Evolutionary conservation across 2,113 vertebrate species (phyloP).

Genomic region (Isichthys henryi): DNA sequence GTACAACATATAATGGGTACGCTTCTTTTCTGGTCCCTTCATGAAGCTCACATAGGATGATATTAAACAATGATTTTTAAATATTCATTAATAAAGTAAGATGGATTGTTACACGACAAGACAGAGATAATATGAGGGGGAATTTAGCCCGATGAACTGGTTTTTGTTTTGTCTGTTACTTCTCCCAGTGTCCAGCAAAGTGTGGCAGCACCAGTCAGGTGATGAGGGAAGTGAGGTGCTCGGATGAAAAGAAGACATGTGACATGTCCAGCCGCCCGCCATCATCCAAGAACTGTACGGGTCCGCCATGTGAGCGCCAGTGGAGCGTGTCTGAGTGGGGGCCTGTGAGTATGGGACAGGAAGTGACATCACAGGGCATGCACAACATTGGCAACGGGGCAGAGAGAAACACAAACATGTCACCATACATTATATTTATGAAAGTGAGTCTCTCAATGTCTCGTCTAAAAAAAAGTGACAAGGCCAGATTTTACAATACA

Average conservation of each 20-base stretch:
- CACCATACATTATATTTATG: not conserved
- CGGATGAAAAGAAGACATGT: slow-evolving; percentile 76
- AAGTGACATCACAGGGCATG: not conserved
- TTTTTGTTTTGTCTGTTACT: not conserved
- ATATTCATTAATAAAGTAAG: not conserved
- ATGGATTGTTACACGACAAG: not conserved
- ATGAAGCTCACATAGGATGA: not conserved
- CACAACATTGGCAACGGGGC: not conserved
- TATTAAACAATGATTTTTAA: not conserved
- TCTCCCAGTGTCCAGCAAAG: slow-evolving; percentile 75
- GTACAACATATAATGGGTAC: not conserved
- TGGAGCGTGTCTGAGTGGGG: slow-evolving; percentile 96
- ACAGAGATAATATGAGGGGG: not conserved
- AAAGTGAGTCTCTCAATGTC: not conserved
- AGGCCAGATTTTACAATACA: not conserved
- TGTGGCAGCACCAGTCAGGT: slow-evolving; percentile 77
- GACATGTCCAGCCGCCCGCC: slow-evolving; percentile 67
- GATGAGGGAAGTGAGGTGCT: slow-evolving; percentile 85
- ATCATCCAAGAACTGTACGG: slow-evolving; percentile 80
- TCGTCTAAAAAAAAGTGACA: not conserved
- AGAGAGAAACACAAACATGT: not conserved
- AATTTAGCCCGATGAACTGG: not conserved
- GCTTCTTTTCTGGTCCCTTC: not conserved
- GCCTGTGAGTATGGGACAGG: slow-evolving; percentile 68
- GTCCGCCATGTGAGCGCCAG: slow-evolving; percentile 83